Percentiles rank a stretch among this genome's conserved stretches.
Conservation (phyloP, 1,140 invertebrate genomes). For the Drosophila sechellia region DNA sequence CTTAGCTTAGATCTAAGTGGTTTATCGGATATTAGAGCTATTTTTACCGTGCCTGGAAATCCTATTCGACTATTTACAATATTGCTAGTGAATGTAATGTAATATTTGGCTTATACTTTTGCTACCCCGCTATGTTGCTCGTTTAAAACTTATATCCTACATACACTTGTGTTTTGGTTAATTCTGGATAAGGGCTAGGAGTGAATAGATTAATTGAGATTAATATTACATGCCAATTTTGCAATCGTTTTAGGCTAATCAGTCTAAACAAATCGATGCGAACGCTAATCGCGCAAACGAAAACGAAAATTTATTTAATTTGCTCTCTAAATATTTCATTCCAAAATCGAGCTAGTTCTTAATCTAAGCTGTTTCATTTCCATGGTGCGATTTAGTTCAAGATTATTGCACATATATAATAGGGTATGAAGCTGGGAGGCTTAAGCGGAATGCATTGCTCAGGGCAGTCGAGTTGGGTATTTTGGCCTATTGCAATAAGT, state of each 20-base stretch:
- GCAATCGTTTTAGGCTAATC: conserved; percentile 73
- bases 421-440: conserved; percentile 3
- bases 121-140: conserved; percentile 55
- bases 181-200: conserved; percentile 21
- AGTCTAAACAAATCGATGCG: conserved; percentile 72
- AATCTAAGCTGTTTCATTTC: conserved; percentile 29
- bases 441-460: conserved; percentile 33
- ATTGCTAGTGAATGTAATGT: conserved; percentile 52
- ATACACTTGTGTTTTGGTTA: conserved; percentile 23
- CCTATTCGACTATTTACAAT: conserved; percentile 59
- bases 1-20: conserved; percentile 63
- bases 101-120: conserved; percentile 76
- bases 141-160: conserved; percentile 59
- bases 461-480: conserved; percentile 19
- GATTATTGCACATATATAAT: conserved; percentile 35
- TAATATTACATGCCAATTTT: conserved; percentile 55
- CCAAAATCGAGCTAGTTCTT: conserved; percentile 59
- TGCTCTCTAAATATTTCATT: conserved; percentile 62
- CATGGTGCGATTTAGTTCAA: conserved; percentile 17
- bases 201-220: conserved; percentile 30
- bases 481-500: conserved; percentile 25
- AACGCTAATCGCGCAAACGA: conserved; percentile 58
- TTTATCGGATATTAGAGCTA: conserved; percentile 63
- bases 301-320: conserved; percentile 56
- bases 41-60: conserved; percentile 66